Base-by-base conservation (phyloP, 2,113 vertebrate genomes). In the Neopipo cinnamomea region DNA sequence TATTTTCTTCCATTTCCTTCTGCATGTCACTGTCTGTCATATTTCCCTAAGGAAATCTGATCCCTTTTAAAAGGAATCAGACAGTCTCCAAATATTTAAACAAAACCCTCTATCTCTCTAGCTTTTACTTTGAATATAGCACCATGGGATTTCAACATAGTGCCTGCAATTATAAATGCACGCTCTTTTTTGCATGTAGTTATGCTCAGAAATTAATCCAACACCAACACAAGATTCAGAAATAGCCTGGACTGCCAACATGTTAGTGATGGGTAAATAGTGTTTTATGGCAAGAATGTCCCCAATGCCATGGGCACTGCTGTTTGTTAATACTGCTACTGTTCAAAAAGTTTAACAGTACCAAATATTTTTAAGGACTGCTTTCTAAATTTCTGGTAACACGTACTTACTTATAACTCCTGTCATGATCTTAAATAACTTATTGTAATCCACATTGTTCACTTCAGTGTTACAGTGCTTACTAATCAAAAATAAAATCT, bases 11-110 rank as follows among this genome's bases (percentile, higher is more conserved):
- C 33, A 39, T 93, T 94, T 88, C 59, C 93, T 93, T 93, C 84
- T 92, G 39, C 46, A 78, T 94, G 79, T 96, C 91, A 94, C 71
- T 68, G 59, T 92, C 28, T 78, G 79, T 95, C 93, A 77, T 74
- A 96, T 87, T 96, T 85, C 79, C 61, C 62, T 81, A 88, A 95
- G n/a, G n/a, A n/a, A n/a, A n/a, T n/a, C n/a, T n/a, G n/a, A n/a
- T n/a, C n/a, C n/a, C n/a, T n/a, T 92, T 85, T 56, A 95, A 83
- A 93, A 95, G 82, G 84, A 93, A 72, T 70, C 67, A 95, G 76
- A 91, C 70, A 92, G 68, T 33, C 74, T 62, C 63, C 91, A 94
- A 95, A 90, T 88, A 96, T 92, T 89, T 94, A 88, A 85, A 91
- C 62, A 91, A 96, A 95, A 94, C 39, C 47, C 55, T 71, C 84